Percentiles rank a stretch among this genome's conserved stretches.
These are phyloP conservation scores for Empidonax alnorum DNA, from an alignment of 2,113 vertebrate species.

Conservation along the genomic window DNA sequence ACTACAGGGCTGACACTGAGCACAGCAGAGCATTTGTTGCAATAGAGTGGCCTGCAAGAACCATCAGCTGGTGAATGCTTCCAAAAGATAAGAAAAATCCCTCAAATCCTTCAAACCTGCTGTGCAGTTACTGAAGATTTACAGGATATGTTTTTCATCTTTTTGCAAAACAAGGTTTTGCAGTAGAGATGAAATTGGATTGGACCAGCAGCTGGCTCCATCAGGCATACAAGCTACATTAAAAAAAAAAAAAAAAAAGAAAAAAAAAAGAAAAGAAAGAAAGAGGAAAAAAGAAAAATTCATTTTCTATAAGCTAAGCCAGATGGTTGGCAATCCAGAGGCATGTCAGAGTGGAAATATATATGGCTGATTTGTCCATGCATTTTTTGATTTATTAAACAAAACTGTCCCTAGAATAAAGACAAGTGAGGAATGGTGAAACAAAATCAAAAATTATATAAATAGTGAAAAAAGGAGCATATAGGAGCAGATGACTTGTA, in stretches of 20 bases:
- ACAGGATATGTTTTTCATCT: background rate
- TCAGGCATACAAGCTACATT: background rate
- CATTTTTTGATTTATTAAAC: background rate
- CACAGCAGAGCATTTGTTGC: background rate
- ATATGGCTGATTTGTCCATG: background rate
- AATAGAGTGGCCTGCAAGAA: background rate
- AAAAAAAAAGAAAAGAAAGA: background rate
- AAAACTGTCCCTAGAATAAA: background rate
- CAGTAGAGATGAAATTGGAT: conserved; percentile 14
- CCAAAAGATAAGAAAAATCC: background rate
- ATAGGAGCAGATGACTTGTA: background rate
- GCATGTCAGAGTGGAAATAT: background rate
- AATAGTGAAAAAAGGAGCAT: background rate
- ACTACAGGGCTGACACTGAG: background rate
- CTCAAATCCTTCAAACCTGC: background rate
- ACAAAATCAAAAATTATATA: background rate
- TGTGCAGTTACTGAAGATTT: background rate
- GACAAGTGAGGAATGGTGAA: background rate
- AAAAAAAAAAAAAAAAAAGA: background rate
- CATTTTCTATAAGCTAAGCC: background rate
- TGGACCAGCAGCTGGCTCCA: background rate
- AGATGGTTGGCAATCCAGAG: conserved; percentile 14
- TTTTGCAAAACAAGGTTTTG: conserved; percentile 1
- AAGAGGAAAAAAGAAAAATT: background rate
- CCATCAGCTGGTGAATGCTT: accelerated